Evolutionary conservation across 2,888 invertebrate genomes (phyloP).

Genomic region (Mystacides longicornis): DNA sequence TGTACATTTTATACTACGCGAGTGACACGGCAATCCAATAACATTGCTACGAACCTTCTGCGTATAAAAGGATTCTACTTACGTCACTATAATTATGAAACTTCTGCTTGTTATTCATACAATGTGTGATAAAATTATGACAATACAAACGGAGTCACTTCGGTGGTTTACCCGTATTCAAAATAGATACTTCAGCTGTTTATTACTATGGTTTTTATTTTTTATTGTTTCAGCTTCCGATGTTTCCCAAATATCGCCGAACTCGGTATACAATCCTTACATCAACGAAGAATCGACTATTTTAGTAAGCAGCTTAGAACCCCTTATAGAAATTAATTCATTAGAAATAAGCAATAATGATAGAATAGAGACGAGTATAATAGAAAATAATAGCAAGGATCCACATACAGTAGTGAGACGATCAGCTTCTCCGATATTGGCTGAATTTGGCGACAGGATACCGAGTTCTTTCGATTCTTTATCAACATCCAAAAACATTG

Average conservation of each 20-base stretch:
- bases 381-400: constrained; percentile 28
- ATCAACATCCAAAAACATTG: constrained; percentile 49
- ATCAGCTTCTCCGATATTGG: constrained; percentile 50
- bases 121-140: too few species aligned
- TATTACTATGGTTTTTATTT: too few species aligned
- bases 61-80: too few species aligned
- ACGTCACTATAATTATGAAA: too few species aligned
- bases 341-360: constrained; percentile 1
- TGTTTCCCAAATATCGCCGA: constrained; percentile 64
- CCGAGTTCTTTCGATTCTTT: constrained; percentile 51
- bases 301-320: constrained; percentile 14
- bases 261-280: constrained; percentile 41
- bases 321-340: constrained; percentile 1
- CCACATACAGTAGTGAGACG: constrained; percentile 44
- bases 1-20: too few species aligned
- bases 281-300: constrained; percentile 5
- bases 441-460: constrained; percentile 36
- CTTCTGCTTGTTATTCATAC: too few species aligned
- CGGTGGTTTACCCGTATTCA: too few species aligned
- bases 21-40: too few species aligned
- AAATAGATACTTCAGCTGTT: too few species aligned
- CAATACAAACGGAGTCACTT: too few species aligned
- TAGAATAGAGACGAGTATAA: constrained; percentile 30
- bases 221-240: constrained; percentile 45
- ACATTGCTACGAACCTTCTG: too few species aligned